Base-by-base conservation (phyloP, 2,888 invertebrate genomes). In the Pollenia amentaria region DNA sequence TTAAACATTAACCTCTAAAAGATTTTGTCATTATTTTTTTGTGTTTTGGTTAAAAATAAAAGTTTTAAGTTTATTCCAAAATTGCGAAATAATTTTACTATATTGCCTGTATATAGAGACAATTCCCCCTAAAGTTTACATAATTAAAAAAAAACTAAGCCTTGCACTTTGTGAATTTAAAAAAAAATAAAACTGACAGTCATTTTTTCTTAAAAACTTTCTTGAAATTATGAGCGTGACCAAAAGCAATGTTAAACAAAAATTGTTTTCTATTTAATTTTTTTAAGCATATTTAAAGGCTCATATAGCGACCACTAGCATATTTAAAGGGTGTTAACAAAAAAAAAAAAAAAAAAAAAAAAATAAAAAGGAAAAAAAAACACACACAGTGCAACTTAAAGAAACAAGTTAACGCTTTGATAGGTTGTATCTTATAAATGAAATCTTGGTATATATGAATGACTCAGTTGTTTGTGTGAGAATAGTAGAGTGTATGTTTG, bases 381-480 rank as follows among this genome's bases (percentile, higher is more conserved):
- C 12, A 29, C 29, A 29, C 29, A 29, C 29, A 29, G 29, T 29
- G 16, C 3, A 55, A 29, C 29, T 6, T 29, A 6, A 29, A 29
- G 29, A 29, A 29, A 29, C 29, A 29, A 29, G 29, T 70, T 80
- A 75, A 85, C 80, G 75, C 80, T 80, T 79, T 80, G 80, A 80
- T 65, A 62, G 55, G 80, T 85, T 76, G 65, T 65, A 60, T 75
- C 84, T 79, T 69, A 62, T 57, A 73, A 67, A 79, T 57, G 44
- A 62, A 73, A 70, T 57, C 53, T 53, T n/a, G 18, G 16, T 40
- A 21, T 42, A 18, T 48, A 62, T n/a, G 46, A 46, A 65, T 48
- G 53, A 57, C 16, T 62, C 16, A 48, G 46, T n/a, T 12, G 29
- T 53, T 40, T 29, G 44, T 60, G 21, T 53, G 12, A 12, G 53